Conservation (phyloP, 1,140 invertebrate genomes). For the Drosophila hydei region DNA sequence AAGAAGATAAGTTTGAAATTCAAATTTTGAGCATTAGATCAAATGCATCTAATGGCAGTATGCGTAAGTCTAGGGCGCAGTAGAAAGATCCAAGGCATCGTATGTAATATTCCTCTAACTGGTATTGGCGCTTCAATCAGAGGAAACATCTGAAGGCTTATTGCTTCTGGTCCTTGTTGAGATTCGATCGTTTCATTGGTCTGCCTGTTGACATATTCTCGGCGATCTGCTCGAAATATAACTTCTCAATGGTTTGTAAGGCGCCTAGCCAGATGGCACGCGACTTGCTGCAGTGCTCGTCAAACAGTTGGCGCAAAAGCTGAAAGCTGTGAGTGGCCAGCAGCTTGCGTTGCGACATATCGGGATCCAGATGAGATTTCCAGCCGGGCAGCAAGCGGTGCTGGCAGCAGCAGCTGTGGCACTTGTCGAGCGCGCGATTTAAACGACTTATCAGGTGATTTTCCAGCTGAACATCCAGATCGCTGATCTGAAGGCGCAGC, state of each 20-base stretch:
- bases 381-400: neutral
- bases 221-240: constrained; percentile 7
- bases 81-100: too few species aligned
- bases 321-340: constrained; percentile 7
- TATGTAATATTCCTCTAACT: too few species aligned
- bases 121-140: too few species aligned
- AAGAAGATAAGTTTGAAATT: too few species aligned
- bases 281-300: constrained; percentile 8
- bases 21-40: too few species aligned
- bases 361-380: neutral
- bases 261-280: constrained; percentile 1
- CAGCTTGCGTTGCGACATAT: neutral
- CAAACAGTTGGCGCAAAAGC: constrained; percentile 12
- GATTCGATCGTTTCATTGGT: too few species aligned
- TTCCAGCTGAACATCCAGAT: constrained; percentile 5
- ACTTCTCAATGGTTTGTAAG: constrained; percentile 8
- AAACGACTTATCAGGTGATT: neutral
- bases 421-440: neutral
- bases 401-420: constrained; percentile 5
- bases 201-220: neutral
- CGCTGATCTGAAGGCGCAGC: neutral
- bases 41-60: too few species aligned
- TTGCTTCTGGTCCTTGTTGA: too few species aligned
- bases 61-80: too few species aligned
- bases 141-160: too few species aligned